Base-by-base conservation (phyloP, 2,113 vertebrate species). In the Campylomormyrus numenius region DNA sequence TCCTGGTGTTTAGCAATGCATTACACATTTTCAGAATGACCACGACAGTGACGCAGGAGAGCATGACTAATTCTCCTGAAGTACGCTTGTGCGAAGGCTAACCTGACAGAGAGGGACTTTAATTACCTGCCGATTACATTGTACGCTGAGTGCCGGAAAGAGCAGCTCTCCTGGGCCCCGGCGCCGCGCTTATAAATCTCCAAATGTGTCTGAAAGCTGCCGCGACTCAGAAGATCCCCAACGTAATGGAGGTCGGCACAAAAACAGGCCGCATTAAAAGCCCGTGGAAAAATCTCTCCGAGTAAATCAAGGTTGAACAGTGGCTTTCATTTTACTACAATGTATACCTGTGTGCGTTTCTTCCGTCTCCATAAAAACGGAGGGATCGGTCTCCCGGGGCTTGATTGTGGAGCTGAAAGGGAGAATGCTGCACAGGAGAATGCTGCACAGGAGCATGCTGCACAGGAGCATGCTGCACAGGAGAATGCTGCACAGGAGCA, bases 91-190 rank as follows among this genome's bases (percentile, higher is more conserved):
- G 52, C n/a, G 3, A 15, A 77, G 1, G 31, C 24, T 11, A 35
- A 27, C 58, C 88, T 45, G 21, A 31, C 74, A 49, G 50, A 88
- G 58, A 53, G 17, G 24, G 80, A 45, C 49, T 50, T 87, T 89
- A 77, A 80, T 88, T 50, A 83, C 90, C 45, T 50, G 56, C 90
- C 88, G 52, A 85, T 85, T 89, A 62, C 90, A 89, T 89, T 86
- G 56, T 19, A 31, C 2, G 17, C 27, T 49, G 56, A 52, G 31
- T 50, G 21, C 5, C 39, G 21, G 4, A 13, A 31, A 66, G 49
- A 84, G 70, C 9, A 24, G 50, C 50, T 35, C 9, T 42, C 6
- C 31, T 45, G 53, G 50, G 87, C 31, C 48, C 31, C 8, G 21
- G 80, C 45, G 74, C 35, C 31, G 27, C 77, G 17, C 35, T 89